Evolutionary conservation across 2,113 vertebrate genomes (phyloP), one percentile per base, ranked within the genome.

Genomic region (Trogon melanurus): DNA sequence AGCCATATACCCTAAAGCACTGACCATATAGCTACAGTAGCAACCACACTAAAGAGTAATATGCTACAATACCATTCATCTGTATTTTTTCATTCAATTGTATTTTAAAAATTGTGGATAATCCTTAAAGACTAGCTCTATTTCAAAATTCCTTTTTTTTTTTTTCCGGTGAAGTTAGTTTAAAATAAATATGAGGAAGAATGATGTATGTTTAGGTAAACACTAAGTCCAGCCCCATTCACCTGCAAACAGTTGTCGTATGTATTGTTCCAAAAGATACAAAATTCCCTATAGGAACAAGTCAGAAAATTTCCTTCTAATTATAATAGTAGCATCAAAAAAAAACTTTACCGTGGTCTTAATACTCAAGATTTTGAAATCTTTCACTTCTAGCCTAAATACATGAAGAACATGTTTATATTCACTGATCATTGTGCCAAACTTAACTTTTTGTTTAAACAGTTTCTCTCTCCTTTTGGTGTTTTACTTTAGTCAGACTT

Each of bases 1-100:
- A 94, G 73, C 76, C 60, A 67, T 67, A 89, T 91, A 79, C 69
- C 41, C 81, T 92, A 80, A 53, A 91, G 80, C 84, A 91, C 44
- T 84, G 75, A 91, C 85, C 51, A 57, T 50, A 89, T 13, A 91
- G 81, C 70, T 51, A 54, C 58, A 93, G 73, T 76, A 89, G 85
- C 51, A 84, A 70, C 51, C 53, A 50, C 51, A 88, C 29, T 38
- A 67, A 66, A 79, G 74, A 41, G 34, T 85, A 88, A 92, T 29
- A 64, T 1, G 5, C 38, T 72, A 70, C 51, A 85, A 30, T 12
- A 38, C n/a, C 50, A 41, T 41, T 41, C 41, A 41, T 11, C 41
- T 41, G 41, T 41, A 41, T 41, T 41, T 41, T 41, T 41, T 41
- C 10, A 41, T 41, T 41, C 41, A 41, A 41, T 41, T 41, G 41